These are phyloP conservation scores for Telenomus remus DNA, from an alignment of 1,140 invertebrate genomes.

Conservation along the genomic window DNA sequence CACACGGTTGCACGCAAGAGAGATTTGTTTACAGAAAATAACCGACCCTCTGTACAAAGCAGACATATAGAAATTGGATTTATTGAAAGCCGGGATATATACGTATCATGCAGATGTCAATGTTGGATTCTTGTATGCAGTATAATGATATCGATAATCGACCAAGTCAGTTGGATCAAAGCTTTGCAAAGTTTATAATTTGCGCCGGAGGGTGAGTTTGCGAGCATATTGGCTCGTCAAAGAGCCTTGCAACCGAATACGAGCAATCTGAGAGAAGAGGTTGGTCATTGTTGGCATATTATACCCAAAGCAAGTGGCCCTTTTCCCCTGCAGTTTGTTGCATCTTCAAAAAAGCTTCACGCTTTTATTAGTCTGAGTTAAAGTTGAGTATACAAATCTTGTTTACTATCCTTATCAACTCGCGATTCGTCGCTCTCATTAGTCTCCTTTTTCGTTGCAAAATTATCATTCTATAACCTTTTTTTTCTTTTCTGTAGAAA, in stretches of 20 bases:
- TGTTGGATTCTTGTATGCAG: conserved; percentile 3
- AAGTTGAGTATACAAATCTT: too few relatives aligned
- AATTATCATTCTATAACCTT: conserved; percentile 5
- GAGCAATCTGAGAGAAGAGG: conserved; percentile 46
- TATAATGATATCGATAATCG: conserved; percentile 56
- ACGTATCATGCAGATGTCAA: conserved; percentile 8
- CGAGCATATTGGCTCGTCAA: conserved; percentile 53
- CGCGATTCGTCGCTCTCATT: too few relatives aligned
- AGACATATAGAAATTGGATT: conserved; percentile 40
- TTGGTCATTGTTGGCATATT: conserved; percentile 56
- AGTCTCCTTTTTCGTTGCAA: too few relatives aligned
- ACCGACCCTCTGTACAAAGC: conserved; percentile 8
- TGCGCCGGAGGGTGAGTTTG: conserved; percentile 37
- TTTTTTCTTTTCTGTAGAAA: conserved; percentile 11
- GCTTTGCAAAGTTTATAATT: conserved; percentile 55
- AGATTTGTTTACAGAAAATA: conserved; percentile 11
- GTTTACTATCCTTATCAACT: too few relatives aligned
- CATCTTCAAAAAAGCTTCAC: not conserved
- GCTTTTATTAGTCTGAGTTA: too few relatives aligned
- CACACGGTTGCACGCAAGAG: too few relatives aligned
- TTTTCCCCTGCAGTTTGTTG: not conserved
- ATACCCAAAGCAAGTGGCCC: conserved; percentile 26
- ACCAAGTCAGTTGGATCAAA: conserved; percentile 54
- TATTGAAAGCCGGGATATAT: conserved; percentile 36
- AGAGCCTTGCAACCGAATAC: conserved; percentile 55